Conservation (phyloP, 30 jellyfish, hydroid and myxozoan species). For the Sanderia malayensis region DNA sequence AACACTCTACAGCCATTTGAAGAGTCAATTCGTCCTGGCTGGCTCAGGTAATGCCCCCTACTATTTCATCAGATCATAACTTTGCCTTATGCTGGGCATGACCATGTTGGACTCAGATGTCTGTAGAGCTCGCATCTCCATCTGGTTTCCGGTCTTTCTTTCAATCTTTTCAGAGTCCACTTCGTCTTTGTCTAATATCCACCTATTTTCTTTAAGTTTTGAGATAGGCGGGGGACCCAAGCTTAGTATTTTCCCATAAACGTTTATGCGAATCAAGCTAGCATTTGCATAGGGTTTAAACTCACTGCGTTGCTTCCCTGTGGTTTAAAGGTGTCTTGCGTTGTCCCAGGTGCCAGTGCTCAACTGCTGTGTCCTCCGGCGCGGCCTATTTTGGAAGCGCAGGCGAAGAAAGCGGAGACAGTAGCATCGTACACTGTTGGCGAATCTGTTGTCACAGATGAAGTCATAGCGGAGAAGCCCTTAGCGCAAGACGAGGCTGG, state of each 20-base stretch:
- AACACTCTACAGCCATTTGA: conserved; percentile 60
- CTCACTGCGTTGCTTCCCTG: background rate
- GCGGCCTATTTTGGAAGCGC: conserved; percentile 13
- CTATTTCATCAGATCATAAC: too few species aligned
- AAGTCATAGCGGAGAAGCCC: conserved; percentile 27
- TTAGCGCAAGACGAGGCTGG: too few species aligned
- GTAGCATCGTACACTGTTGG: conserved; percentile 21
- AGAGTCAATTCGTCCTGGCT: conserved; percentile 69
- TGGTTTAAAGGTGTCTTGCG: too few species aligned
- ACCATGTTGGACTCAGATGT: background rate
- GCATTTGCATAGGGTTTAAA: background rate
- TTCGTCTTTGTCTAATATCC: background rate
- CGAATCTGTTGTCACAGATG: conserved; percentile 14
- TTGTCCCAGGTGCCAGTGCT: conserved; percentile 37
- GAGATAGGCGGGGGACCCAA: background rate
- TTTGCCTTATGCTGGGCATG: background rate
- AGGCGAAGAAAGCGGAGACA: conserved; percentile 11
- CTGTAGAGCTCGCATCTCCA: background rate
- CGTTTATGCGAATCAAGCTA: background rate
- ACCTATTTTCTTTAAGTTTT: background rate
- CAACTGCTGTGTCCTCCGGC: conserved; percentile 53
- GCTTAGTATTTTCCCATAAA: background rate
- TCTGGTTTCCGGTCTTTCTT: background rate
- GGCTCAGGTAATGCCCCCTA: conserved; percentile 76
- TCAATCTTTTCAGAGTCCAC: background rate